A percentile compares a stretch with the other conserved stretches of the same genome.
These are phyloP conservation scores for Cantharis lateralis DNA, from an alignment of 2,888 invertebrate genomes.

Conservation along the genomic window DNA sequence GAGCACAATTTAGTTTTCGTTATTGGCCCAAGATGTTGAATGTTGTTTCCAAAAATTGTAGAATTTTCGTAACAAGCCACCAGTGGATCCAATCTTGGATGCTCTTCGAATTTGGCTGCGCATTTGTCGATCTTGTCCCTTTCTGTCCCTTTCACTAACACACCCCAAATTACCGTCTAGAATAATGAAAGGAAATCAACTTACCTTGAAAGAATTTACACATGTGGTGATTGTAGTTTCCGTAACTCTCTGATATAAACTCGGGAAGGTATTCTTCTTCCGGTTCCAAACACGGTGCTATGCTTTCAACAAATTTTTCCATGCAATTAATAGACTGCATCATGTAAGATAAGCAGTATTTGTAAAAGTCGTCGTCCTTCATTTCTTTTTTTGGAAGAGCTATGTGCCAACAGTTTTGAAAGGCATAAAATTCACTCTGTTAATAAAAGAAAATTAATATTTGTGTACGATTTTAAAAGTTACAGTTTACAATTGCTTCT, in stretches of 20 bases:
- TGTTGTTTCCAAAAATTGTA: conserved; percentile 9
- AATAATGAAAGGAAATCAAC: neutral
- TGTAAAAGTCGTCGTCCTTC: neutral
- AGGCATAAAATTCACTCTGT: conserved; percentile 9
- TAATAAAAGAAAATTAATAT: neutral
- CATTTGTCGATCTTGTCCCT: neutral
- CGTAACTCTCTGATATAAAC: conserved; percentile 14
- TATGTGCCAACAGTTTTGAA: conserved; percentile 4
- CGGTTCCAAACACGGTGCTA: conserved; percentile 8
- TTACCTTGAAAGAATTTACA: conserved; percentile 6
- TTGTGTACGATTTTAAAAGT: neutral
- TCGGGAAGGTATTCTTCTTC: conserved; percentile 13
- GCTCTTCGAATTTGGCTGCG: neutral
- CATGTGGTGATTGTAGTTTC: conserved; percentile 13
- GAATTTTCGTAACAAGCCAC: conserved; percentile 8
- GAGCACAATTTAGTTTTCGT: conserved; percentile 5
- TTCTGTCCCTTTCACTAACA: neutral
- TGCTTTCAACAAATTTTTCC: neutral
- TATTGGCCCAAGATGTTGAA: neutral
- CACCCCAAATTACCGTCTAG: neutral
- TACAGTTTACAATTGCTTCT: conserved; percentile 4
- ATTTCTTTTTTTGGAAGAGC: neutral
- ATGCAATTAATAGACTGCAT: neutral
- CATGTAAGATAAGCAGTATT: conserved; percentile 8
- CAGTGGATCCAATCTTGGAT: neutral